phyloP scores from a whole-genome alignment of 2,888 invertebrate genomes.

The Ceratothoa steindachneri region DNA sequence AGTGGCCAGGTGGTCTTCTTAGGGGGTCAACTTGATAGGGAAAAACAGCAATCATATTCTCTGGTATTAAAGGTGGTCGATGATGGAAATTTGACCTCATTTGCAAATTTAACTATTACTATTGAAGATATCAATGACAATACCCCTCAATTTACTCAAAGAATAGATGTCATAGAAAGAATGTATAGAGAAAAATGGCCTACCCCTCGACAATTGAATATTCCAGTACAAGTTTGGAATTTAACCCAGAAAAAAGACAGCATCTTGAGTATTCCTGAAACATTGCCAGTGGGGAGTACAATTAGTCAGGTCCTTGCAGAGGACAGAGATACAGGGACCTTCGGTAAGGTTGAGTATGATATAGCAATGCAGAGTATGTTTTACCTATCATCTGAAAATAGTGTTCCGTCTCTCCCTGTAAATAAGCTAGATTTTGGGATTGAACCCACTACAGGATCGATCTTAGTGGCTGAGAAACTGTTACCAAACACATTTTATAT shows the following conservation, averaged over 20 bases:
- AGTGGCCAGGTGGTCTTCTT: constrained; percentile 62
- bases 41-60: constrained; percentile 65
- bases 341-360: constrained; percentile 25
- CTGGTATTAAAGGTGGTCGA: constrained; percentile 66
- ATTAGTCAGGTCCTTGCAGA: constrained; percentile 36
- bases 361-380: constrained; percentile 25
- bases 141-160: constrained; percentile 50
- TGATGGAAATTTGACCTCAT: constrained; percentile 65
- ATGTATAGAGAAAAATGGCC: background rate
- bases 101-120: constrained; percentile 66
- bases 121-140: constrained; percentile 80
- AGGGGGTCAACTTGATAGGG: constrained; percentile 63
- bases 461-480: constrained; percentile 28
- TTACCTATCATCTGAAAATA: constrained; percentile 6
- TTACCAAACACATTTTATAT: constrained; percentile 55
- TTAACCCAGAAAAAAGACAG: background rate
- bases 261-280: constrained; percentile 32
- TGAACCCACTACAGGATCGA: constrained; percentile 30
- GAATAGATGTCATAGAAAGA: constrained; percentile 9
- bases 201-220: background rate
- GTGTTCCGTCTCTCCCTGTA: constrained; percentile 4
- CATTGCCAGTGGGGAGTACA: constrained; percentile 32
- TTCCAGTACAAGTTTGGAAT: background rate
- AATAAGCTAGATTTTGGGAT: constrained; percentile 4
- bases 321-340: constrained; percentile 26